These are phyloP conservation scores for Synaphobranchus kaupii DNA, from an alignment of 2,797 vertebrate species.

Conservation along the genomic window DNA sequence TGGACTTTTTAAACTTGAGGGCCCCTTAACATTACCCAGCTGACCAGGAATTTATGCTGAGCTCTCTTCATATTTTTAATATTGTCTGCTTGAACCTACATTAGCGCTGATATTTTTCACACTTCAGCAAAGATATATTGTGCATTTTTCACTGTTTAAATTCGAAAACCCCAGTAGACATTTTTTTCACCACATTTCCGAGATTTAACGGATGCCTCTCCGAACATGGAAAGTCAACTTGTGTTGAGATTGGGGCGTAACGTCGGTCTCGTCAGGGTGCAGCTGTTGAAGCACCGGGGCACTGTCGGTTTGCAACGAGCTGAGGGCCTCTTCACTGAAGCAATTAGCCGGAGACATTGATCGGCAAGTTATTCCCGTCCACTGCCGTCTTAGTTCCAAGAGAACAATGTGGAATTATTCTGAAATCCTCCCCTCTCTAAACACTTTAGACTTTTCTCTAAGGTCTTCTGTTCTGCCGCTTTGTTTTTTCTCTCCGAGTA, in stretches of 20 bases:
- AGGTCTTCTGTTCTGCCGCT: neutral
- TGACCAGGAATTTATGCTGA: neutral
- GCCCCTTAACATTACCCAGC: neutral
- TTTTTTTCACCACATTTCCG: neutral
- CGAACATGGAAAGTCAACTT: conserved; percentile 12
- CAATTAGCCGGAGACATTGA: conserved; percentile 38
- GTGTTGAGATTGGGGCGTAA: conserved; percentile 40
- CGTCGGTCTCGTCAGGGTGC: neutral
- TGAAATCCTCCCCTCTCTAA: neutral
- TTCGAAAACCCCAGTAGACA: conserved; percentile 9
- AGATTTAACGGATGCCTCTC: neutral
- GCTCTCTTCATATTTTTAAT: neutral
- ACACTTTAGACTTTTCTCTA: conserved; percentile 1
- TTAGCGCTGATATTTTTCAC: neutral
- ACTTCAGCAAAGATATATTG: conserved; percentile 11
- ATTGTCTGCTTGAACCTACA: neutral
- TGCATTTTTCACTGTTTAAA: conserved; percentile 16
- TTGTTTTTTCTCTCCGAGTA: neutral
- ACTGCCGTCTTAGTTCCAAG: conserved; percentile 18
- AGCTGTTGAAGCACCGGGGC: conserved; percentile 29
- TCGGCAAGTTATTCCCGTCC: conserved; percentile 37
- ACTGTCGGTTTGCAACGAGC: conserved; percentile 37
- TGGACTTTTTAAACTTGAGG: neutral
- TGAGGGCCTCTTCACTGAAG: too few species aligned
- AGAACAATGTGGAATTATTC: neutral